A percentile compares a stretch with the other conserved stretches of the same genome.
Conservation (phyloP, 37 sponge, comb jelly and placozoan species). For the Cladorhizidae sp. region DNA sequence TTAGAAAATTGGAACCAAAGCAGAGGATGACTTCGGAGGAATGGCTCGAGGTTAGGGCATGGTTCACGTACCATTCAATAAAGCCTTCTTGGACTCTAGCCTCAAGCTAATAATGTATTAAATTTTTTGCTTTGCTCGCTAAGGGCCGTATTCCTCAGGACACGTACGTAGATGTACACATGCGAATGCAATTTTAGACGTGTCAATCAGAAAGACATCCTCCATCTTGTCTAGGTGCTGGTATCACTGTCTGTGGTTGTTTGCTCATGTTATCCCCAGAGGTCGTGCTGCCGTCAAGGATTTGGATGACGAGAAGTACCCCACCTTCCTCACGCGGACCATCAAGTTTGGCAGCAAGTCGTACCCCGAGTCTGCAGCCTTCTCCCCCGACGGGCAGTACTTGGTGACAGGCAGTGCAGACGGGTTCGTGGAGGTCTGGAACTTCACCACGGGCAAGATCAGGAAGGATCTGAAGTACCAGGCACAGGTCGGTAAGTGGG, state of each 20-base stretch:
- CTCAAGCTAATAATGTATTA: no score
- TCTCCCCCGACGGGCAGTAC: constrained; percentile 98
- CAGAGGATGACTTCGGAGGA: no score
- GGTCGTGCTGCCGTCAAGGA: constrained; percentile 87
- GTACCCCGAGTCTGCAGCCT: constrained; percentile 85
- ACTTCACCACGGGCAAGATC: constrained; percentile 97
- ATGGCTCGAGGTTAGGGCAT: no score
- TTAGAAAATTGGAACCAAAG: no score
- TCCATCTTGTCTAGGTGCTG: no score
- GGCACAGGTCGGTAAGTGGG: constrained; percentile 72
- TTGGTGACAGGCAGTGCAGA: constrained; percentile 97
- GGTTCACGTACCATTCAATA: no score
- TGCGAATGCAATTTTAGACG: no score
- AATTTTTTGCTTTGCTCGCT: no score
- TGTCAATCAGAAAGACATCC: no score
- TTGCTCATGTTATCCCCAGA: constrained; percentile 18
- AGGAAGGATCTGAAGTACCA: constrained; percentile 98
- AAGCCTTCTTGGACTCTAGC: no score
- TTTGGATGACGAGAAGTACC: constrained; percentile 94
- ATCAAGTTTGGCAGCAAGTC: constrained; percentile 97
- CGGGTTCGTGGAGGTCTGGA: constrained; percentile 99
- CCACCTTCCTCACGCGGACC: constrained; percentile 81
- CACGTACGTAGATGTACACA: no score
- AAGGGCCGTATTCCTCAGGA: no score
- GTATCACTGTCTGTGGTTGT: neutral